phyloP scores from a whole-genome alignment of 2,888 invertebrate genomes.

The Arctia plantaginis region DNA sequence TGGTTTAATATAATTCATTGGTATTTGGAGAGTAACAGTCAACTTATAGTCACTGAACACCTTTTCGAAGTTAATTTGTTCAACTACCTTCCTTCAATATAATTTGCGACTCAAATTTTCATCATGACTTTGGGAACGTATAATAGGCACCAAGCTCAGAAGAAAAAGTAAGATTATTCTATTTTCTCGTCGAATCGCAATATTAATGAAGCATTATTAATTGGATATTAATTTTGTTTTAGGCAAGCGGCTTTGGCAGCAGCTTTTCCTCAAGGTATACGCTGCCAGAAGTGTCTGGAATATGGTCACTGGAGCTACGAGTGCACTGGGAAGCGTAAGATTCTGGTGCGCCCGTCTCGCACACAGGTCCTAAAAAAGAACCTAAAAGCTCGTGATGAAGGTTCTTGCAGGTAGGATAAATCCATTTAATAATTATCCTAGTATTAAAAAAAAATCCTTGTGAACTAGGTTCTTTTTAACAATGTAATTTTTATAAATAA shows the following conservation, averaged over 20 bases:
- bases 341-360: conserved; percentile 93
- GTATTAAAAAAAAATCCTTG: conserved; percentile 19
- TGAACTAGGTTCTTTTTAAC: not conserved
- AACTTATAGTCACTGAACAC: conserved; percentile 27
- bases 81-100: conserved; percentile 46
- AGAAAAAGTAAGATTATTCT: conserved; percentile 71
- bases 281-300: conserved; percentile 97
- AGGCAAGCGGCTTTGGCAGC: conserved; percentile 88
- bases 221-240: conserved; percentile 25
- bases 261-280: conserved; percentile 91
- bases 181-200: conserved; percentile 16
- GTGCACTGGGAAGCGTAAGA: conserved; percentile 96
- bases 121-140: conserved; percentile 82
- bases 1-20: conserved; percentile 57
- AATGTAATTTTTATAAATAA: not conserved
- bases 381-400: conserved; percentile 75
- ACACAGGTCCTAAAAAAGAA: conserved; percentile 92
- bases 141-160: conserved; percentile 80
- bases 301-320: conserved; percentile 98
- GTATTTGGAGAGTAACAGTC: conserved; percentile 49
- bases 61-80: conserved; percentile 25
- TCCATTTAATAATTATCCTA: not conserved
- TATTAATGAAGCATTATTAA: conserved; percentile 18
- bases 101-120: conserved; percentile 29
- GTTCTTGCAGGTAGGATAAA: conserved; percentile 70